Evolutionary conservation across 1,140 invertebrate genomes (phyloP), one percentile per base, ranked within the genome.

Genomic region (Cyrtorhinus lividipennis): DNA sequence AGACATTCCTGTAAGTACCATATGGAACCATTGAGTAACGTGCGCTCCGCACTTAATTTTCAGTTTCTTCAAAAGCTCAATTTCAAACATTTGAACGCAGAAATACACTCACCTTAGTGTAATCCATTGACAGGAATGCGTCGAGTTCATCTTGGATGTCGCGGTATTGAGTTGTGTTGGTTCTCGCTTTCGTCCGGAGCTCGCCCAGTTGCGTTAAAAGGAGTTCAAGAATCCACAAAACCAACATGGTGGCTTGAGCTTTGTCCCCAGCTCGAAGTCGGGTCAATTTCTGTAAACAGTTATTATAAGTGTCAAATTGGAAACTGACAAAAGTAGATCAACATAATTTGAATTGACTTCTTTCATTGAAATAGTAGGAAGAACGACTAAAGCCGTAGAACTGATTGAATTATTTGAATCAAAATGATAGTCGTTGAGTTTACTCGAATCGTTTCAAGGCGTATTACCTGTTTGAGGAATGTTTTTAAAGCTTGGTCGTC

Each of bases 141-240:
- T 89, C 83, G 68, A 96, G 91, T 67, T 93, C 83, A 62, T 84
- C 84, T 71, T 92, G 86, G n/a, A 90, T 72, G 30, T 79, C 77
- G 2, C 75, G 73, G 70, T 86, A 89, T 60, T 81, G 70, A 24
- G 73, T 67, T 0, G 74, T 72, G 61, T 79, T 77, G 59, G 81
- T 78, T 18, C 81, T 73, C 0, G 78, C 80, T 24, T 76, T 74
- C 48, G 83, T 81, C 67, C 82, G 76, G 65, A 91, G 72, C 25
- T 80, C 70, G 58, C 88, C 86, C 69, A 97, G 79, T 75, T 94
- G 84, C 67, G 87, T 92, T 65, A 97, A 77, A 75, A 87, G 95
- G 22, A 98, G 75, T 73, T 98, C 94, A 3, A 93, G 82, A 56
- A 97, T 79, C 93, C 94, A 98, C 30, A 95, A 81, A 0, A 95